Base-by-base conservation (phyloP, 2,113 vertebrate genomes). In the Sebastes schlegelii region DNA sequence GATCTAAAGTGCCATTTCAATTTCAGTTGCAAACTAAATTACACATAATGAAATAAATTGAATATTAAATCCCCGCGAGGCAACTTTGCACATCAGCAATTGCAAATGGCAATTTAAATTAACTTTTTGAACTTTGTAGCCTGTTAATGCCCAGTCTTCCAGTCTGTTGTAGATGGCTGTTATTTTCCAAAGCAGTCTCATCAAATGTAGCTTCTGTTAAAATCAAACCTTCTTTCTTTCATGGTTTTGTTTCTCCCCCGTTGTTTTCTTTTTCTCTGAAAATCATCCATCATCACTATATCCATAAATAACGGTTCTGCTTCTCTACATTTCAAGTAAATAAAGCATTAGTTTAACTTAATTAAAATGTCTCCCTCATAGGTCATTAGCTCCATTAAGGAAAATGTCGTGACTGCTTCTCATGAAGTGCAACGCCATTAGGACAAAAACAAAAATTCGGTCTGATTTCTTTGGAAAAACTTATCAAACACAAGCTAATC, bases 331-430 rank as follows among this genome's bases (percentile, higher is more conserved):
- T 45, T 54, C 2, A 40, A 66, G 21, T 68, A 62, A 63, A 73
- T 73, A 51, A 63, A 57, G 43, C 16, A 69, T 74, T 63, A 58
- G 58, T 34, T 34, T 65, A 26, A 86, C 76, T 75, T 26, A 70
- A 85, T 43, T 12, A 58, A 69, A 68, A 43, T 5, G 12, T 57
- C 42, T 26, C 49, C 40, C 69, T 74, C 52, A 23, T 4, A n/a
- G 48, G 67, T 9, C 40, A 58, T 77, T 26, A 43, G 57, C 51
- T 54, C 19, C 57, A 70, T 52, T 65, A 74, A 65, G 34, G 16
- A 61, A 74, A 26, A 69, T 68, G 23, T 17, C 19, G 65, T 16
- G 3, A 8, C 57, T n/a, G 21, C 42, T 34, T 71, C 58, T 67
- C 52, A 61, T 74, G 43, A 26, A 58, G 51, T 68, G 55, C 45